phyloP scores from a whole-genome alignment of 2,113 vertebrate genomes.

The Aegotheles bennettii region DNA sequence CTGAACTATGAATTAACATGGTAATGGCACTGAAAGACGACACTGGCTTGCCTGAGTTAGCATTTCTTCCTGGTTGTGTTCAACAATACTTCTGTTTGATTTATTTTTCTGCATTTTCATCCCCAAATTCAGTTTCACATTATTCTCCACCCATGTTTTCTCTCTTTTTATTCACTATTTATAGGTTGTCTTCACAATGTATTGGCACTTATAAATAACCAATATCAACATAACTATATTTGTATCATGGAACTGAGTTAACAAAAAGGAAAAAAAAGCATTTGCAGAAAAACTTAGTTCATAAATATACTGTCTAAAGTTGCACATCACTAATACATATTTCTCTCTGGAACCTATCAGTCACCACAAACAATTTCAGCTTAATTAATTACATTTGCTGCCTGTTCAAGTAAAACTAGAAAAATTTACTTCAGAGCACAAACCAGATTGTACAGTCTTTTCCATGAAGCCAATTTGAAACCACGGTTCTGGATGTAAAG shows the following conservation, averaged over 20 bases:
- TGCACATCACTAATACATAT: not conserved
- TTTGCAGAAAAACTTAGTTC: not conserved
- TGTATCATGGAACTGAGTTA: not conserved
- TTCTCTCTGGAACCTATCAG: not conserved
- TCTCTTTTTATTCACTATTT: not conserved
- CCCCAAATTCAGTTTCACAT: not conserved
- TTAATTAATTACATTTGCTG: not conserved
- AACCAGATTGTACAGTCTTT: not conserved
- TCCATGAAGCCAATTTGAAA: not conserved
- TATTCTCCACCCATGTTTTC: not conserved
- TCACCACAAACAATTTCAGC: not conserved
- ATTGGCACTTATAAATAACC: not conserved
- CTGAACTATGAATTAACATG: not conserved
- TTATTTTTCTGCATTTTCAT: not conserved
- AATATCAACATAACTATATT: fast-evolving
- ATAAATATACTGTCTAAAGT: not conserved
- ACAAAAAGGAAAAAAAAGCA: not conserved
- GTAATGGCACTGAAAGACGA: not conserved
- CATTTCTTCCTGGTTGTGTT: not conserved
- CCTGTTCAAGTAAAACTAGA: not conserved
- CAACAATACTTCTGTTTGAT: not conserved
- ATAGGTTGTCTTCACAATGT: not conserved
- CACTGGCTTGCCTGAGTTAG: not conserved
- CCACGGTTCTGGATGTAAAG: not conserved
- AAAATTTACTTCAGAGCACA: not conserved